Conservation (phyloP, 2,113 vertebrate genomes). For the Megalops atlanticus region DNA sequence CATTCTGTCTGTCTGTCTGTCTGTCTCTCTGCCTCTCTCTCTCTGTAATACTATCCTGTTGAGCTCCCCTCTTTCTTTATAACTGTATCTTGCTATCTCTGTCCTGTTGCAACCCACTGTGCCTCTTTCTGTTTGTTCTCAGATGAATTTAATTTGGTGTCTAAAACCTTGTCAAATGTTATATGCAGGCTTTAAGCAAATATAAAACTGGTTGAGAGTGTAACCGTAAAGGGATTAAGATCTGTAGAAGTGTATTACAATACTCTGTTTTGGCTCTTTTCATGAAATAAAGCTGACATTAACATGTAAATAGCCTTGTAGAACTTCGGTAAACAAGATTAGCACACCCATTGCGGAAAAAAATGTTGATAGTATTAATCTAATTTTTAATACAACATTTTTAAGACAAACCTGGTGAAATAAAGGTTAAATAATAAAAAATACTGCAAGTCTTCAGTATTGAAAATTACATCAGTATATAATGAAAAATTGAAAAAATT, state of each 20-base stretch:
- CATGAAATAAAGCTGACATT: background rate
- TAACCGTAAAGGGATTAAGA: background rate
- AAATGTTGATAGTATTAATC: too few species aligned
- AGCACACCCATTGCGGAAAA: too few species aligned
- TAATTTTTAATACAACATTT: too few species aligned
- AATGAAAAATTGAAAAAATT: background rate
- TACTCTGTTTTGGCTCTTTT: background rate
- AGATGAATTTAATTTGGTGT: background rate
- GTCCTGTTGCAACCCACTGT: background rate
- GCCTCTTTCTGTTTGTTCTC: background rate
- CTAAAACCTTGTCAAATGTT: background rate
- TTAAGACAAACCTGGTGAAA: too few species aligned
- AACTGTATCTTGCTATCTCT: background rate
- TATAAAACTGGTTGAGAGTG: background rate
- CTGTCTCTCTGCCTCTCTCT: constrained; percentile 29
- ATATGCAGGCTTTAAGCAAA: background rate
- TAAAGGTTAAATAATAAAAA: too few species aligned
- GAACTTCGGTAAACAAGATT: too few species aligned
- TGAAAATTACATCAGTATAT: too few species aligned
- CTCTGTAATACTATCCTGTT: background rate
- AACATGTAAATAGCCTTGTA: too few species aligned
- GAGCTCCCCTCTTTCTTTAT: background rate
- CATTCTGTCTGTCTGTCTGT: background rate
- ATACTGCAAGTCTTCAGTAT: too few species aligned
- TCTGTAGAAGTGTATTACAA: background rate